Percentiles rank a stretch among this genome's conserved stretches.
Conservation (phyloP, 2,888 invertebrate species). For the Seira sanloemensis region DNA sequence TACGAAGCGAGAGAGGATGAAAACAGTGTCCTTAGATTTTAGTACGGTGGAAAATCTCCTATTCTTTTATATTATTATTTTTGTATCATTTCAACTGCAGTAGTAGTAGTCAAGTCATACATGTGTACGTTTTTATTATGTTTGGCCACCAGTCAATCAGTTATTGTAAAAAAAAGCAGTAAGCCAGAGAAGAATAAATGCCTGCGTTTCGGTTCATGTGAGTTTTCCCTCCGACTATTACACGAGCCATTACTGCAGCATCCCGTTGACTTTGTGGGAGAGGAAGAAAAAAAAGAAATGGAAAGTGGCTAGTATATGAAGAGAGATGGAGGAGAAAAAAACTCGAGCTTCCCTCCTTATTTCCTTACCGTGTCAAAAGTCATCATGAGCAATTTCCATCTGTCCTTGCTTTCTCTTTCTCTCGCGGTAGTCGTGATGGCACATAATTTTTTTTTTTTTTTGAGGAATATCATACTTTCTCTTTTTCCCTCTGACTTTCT, state of each 20-base stretch:
- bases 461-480: slow-evolving; percentile 9
- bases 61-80: too few relatives aligned
- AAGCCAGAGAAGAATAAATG: slow-evolving; percentile 20
- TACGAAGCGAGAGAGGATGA: slow-evolving; percentile 2
- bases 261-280: slow-evolving; percentile 56
- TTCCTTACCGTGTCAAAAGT: slow-evolving; percentile 27
- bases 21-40: background rate
- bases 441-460: too few relatives aligned
- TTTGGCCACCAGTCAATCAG: slow-evolving; percentile 54
- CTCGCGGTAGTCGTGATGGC: too few relatives aligned
- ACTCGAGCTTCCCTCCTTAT: slow-evolving; percentile 16
- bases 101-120: too few relatives aligned
- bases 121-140: slow-evolving; percentile 5
- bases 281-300: slow-evolving; percentile 37
- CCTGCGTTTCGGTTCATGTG: slow-evolving; percentile 45
- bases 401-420: slow-evolving; percentile 5
- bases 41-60: slow-evolving; percentile 1
- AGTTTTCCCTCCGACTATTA: slow-evolving; percentile 54
- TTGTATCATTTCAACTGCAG: too few relatives aligned
- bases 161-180: slow-evolving; percentile 47
- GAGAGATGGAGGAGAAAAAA: background rate
- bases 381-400: slow-evolving; percentile 28
- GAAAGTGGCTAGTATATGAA: too few relatives aligned
- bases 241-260: slow-evolving; percentile 59
- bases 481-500: slow-evolving; percentile 4